Conservation (phyloP, 1,140 invertebrate genomes). For the Dendroctonus ponderosae region DNA sequence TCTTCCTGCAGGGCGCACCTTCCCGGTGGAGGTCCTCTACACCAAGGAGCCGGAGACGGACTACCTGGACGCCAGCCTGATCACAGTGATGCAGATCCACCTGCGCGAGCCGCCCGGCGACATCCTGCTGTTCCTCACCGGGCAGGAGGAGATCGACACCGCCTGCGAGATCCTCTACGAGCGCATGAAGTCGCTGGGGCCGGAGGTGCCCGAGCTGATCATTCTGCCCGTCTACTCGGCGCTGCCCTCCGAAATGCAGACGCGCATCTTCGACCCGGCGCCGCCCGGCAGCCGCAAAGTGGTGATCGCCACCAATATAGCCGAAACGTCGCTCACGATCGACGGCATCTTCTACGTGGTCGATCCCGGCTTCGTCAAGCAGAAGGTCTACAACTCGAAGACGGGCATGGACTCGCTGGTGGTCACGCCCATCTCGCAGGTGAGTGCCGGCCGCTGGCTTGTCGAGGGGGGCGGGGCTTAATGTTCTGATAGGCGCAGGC, state of each 20-base stretch:
- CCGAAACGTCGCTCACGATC: slow-evolving; percentile 98
- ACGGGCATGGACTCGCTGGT: slow-evolving; percentile 99
- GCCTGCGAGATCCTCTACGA: slow-evolving; percentile 98
- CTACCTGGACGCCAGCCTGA: slow-evolving; percentile 95
- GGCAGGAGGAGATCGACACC: slow-evolving; percentile 99
- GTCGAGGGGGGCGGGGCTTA: slow-evolving; percentile 1
- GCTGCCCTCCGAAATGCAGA: slow-evolving; percentile 99
- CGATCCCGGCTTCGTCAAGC: slow-evolving; percentile 99
- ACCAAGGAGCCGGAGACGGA: slow-evolving; percentile 99
- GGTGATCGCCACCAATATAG: slow-evolving; percentile 99
- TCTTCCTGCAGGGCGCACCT: too few species aligned
- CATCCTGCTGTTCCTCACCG: slow-evolving; percentile 91
- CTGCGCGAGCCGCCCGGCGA: slow-evolving; percentile 94
- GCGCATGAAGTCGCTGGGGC: slow-evolving; percentile 93
- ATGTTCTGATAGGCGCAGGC: slow-evolving; percentile 87
- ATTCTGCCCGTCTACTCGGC: slow-evolving; percentile 98
- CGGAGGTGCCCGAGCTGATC: slow-evolving; percentile 96
- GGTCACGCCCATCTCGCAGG: slow-evolving; percentile 97
- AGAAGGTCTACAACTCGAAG: slow-evolving; percentile 99
- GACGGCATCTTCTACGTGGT: slow-evolving; percentile 99
- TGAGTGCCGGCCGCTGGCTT: slow-evolving; percentile 45
- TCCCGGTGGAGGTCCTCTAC: slow-evolving; percentile 93
- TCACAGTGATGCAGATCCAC: slow-evolving; percentile 99
- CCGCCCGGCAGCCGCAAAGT: slow-evolving; percentile 91
- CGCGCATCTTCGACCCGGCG: slow-evolving; percentile 97